Conservation (phyloP, 1,140 invertebrate genomes). For the Leptinotarsa undecemlineata region DNA sequence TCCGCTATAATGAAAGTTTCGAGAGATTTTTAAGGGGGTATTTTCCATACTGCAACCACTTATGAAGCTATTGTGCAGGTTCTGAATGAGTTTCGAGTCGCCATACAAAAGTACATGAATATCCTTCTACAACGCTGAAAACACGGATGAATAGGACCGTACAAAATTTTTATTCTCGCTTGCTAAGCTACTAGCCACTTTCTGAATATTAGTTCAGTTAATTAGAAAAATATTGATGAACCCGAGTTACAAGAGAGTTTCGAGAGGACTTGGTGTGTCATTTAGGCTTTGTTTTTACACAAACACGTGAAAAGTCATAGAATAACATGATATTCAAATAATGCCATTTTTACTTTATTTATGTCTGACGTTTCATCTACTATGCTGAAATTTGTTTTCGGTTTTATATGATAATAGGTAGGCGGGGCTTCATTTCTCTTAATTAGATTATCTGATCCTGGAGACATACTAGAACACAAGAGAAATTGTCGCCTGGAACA, state of each 20-base stretch:
- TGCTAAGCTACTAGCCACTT: conserved; percentile 4
- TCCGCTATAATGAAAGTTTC: conserved; percentile 26
- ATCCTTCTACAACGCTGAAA: not conserved
- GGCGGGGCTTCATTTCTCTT: too few species aligned
- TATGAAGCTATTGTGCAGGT: conserved; percentile 24
- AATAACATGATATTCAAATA: too few species aligned
- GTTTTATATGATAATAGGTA: too few species aligned
- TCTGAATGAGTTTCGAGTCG: conserved; percentile 27
- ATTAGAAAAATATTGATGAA: not conserved
- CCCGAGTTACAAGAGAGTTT: not conserved
- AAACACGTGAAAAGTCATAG: too few species aligned
- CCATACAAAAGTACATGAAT: conserved; percentile 18
- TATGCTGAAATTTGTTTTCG: too few species aligned
- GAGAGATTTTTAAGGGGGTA: conserved; percentile 26
- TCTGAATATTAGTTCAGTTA: not conserved
- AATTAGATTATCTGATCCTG: too few species aligned
- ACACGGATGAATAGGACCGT: not conserved
- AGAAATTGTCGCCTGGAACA: too few species aligned
- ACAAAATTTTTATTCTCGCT: conserved; percentile 17
- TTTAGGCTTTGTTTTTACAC: too few species aligned
- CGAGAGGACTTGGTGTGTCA: too few species aligned
- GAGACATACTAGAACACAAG: too few species aligned
- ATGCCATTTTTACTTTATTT: too few species aligned
- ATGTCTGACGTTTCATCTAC: too few species aligned
- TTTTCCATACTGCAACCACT: conserved; percentile 29